These are phyloP conservation scores for Lithophane socia DNA, from an alignment of 2,888 invertebrate genomes.

Conservation along the genomic window DNA sequence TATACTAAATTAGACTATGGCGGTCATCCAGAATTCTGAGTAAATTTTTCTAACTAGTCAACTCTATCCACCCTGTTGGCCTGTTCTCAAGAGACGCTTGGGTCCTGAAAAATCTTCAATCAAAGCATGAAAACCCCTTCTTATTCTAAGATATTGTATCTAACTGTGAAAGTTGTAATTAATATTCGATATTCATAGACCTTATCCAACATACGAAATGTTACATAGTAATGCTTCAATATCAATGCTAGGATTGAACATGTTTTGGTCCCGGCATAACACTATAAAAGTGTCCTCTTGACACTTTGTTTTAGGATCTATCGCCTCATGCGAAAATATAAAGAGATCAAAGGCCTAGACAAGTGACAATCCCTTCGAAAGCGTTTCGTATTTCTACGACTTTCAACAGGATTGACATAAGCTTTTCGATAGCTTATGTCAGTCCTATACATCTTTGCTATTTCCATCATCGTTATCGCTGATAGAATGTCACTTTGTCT, in stretches of 20 bases:
- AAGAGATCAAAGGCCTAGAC: slow-evolving; percentile 11
- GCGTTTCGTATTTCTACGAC: no score
- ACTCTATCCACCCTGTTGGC: slow-evolving; percentile 55
- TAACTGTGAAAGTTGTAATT: not conserved
- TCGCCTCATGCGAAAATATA: slow-evolving; percentile 4
- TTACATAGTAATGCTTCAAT: not conserved
- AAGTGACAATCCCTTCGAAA: no score
- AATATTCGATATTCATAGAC: not conserved
- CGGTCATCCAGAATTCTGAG: slow-evolving; percentile 60
- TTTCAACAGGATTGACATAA: no score
- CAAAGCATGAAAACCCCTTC: slow-evolving; percentile 2
- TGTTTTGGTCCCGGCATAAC: not conserved
- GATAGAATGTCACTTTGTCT: no score
- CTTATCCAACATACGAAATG: not conserved
- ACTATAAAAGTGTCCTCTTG: not conserved
- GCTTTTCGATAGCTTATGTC: no score
- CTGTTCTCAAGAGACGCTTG: slow-evolving; percentile 13
- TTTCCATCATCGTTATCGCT: no score
- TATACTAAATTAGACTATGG: slow-evolving; percentile 65
- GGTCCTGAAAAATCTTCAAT: slow-evolving; percentile 30
- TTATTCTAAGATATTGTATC: not conserved
- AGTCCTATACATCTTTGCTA: no score
- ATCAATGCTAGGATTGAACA: slow-evolving; percentile 25
- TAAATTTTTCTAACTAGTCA: slow-evolving; percentile 60
- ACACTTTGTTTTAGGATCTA: slow-evolving; percentile 10